These are phyloP conservation scores for Eupsilia transversa DNA, from an alignment of 2,888 invertebrate genomes.

Conservation along the genomic window DNA sequence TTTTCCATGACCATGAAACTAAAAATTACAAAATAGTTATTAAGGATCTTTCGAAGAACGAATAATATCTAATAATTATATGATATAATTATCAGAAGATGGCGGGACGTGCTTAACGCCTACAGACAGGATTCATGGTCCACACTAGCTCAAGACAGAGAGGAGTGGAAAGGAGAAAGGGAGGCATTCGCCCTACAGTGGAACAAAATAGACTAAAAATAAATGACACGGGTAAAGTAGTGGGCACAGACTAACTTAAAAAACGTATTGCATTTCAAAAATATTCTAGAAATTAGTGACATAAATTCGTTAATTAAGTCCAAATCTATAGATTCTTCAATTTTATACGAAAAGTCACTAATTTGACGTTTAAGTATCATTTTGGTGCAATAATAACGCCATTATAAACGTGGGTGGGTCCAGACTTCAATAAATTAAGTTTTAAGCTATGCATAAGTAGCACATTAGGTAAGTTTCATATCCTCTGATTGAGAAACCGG, in stretches of 20 bases:
- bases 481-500: constrained; percentile 35
- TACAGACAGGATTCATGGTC: too few relatives aligned
- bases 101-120: too few relatives aligned
- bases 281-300: neutral
- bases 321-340: constrained; percentile 1
- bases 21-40: too few relatives aligned
- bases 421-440: constrained; percentile 37
- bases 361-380: constrained; percentile 50
- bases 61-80: too few relatives aligned
- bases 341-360: constrained; percentile 5
- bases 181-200: too few relatives aligned
- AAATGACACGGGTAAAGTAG: too few relatives aligned
- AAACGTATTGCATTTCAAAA: neutral
- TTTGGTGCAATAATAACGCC: constrained; percentile 21
- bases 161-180: too few relatives aligned
- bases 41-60: too few relatives aligned
- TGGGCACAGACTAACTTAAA: neutral
- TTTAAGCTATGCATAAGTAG: constrained; percentile 20
- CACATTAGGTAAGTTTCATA: constrained; percentile 38
- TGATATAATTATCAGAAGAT: too few relatives aligned
- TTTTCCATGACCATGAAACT: too few relatives aligned
- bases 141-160: too few relatives aligned
- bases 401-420: constrained; percentile 24
- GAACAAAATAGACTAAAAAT: too few relatives aligned
- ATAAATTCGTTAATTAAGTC: constrained; percentile 19